Percentiles rank a stretch among this genome's conserved stretches.
phyloP scores from a whole-genome alignment of 2,113 vertebrate genomes.

The Origma solitaria region DNA sequence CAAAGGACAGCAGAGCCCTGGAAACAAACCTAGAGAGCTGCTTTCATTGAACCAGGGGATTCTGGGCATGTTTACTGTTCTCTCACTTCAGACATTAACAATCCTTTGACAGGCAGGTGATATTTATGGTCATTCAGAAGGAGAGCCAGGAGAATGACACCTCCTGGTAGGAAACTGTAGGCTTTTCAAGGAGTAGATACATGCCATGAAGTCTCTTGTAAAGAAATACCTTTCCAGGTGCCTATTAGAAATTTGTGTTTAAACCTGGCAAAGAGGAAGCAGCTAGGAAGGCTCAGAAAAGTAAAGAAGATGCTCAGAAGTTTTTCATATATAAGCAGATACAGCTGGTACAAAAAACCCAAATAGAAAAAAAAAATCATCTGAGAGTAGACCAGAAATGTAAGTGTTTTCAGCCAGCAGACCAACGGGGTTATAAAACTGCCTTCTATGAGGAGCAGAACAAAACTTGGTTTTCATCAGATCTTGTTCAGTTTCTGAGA shows the following conservation, averaged over 20 bases:
- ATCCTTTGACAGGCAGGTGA: background rate
- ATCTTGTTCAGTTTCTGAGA: background rate
- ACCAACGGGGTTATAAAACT: background rate
- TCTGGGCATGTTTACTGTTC: background rate
- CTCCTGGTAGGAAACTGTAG: background rate
- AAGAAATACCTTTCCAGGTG: background rate
- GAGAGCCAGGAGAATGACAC: background rate
- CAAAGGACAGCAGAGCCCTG: background rate
- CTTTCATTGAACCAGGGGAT: background rate
- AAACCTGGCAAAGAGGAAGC: background rate
- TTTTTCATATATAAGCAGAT: background rate
- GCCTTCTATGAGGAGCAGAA: background rate
- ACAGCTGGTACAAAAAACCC: background rate
- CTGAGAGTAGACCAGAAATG: background rate
- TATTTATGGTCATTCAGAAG: background rate
- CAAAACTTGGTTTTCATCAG: background rate
- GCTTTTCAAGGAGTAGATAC: background rate
- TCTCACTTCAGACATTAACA: background rate
- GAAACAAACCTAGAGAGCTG: background rate
- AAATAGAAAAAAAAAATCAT: background rate
- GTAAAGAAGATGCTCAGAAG: background rate
- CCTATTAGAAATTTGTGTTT: background rate
- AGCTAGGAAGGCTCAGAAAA: background rate
- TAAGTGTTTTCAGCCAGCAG: background rate
- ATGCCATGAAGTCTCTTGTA: background rate